Conservation (phyloP, 2,888 invertebrate species). For the Lottia gigantea region DNA sequence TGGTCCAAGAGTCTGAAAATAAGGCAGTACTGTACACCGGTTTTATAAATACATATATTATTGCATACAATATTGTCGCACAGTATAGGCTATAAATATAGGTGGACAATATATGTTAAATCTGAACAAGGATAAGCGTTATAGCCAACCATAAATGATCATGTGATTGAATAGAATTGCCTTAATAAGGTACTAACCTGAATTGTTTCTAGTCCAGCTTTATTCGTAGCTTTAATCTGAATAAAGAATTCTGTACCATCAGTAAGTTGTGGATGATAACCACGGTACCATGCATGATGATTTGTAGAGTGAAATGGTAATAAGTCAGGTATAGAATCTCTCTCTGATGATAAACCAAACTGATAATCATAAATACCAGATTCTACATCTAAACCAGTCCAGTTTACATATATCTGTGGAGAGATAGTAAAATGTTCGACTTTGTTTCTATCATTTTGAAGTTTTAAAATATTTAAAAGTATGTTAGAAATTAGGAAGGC, state of each 20-base stretch:
- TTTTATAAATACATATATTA: too few relatives aligned
- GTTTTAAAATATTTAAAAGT: too few relatives aligned
- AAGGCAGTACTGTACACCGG: too few relatives aligned
- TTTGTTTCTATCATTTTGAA: too few relatives aligned
- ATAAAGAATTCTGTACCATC: constrained; percentile 45
- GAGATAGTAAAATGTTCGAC: too few relatives aligned
- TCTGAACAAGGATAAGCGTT: too few relatives aligned
- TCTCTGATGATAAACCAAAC: constrained; percentile 38
- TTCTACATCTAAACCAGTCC: constrained; percentile 37
- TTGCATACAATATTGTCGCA: too few relatives aligned
- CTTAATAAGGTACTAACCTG: constrained; percentile 22
- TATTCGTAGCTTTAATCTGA: constrained; percentile 43
- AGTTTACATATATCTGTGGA: constrained; percentile 37
- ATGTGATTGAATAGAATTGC: too few relatives aligned
- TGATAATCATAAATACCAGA: constrained; percentile 43
- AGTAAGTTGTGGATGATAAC: constrained; percentile 39
- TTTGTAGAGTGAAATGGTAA: constrained; percentile 36
- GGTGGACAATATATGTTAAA: too few relatives aligned
- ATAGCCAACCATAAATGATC: too few relatives aligned
- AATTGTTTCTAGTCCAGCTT: constrained; percentile 30
- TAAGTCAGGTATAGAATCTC: constrained; percentile 34
- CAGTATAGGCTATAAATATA: too few relatives aligned
- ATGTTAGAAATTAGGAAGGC: too few relatives aligned
- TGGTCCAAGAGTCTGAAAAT: constrained; percentile 32
- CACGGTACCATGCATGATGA: constrained; percentile 36